phyloP scores from a whole-genome alignment of 2,797 vertebrate species.

The Discoglossus pictus region DNA sequence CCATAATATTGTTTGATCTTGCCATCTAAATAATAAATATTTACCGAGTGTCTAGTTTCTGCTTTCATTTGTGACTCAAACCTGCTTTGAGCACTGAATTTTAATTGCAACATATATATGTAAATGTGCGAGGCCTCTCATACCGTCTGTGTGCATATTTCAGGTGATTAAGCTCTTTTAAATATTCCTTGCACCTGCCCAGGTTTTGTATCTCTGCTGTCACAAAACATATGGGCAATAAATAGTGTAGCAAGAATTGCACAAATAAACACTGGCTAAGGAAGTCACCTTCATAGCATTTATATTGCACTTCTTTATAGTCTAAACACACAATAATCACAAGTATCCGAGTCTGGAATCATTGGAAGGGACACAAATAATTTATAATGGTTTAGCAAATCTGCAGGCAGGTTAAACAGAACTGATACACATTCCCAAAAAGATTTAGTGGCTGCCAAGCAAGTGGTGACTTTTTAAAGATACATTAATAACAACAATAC shows the following conservation, averaged over 20 bases:
- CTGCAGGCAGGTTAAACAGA: no score
- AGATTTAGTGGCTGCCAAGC: no score
- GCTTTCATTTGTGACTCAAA: background rate
- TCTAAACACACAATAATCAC: constrained; percentile 14
- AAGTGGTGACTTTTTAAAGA: no score
- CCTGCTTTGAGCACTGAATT: constrained; percentile 20
- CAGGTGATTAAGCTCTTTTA: constrained; percentile 39
- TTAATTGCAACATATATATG: constrained; percentile 17
- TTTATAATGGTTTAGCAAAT: no score
- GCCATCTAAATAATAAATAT: no score
- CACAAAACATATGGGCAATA: constrained; percentile 42
- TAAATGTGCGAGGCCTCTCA: constrained; percentile 3
- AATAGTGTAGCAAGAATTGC: constrained; percentile 31
- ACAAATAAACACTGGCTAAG: constrained; percentile 51
- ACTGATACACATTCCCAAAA: no score
- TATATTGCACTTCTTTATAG: constrained; percentile 29
- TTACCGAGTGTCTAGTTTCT: no score
- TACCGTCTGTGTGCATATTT: background rate
- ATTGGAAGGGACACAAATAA: no score
- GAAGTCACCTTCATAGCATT: constrained; percentile 57
- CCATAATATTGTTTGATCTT: no score
- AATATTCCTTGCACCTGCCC: constrained; percentile 4
- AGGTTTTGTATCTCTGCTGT: background rate
- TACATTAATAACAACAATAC: no score
- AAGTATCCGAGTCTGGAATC: no score